phyloP scores from a whole-genome alignment of 2,113 vertebrate species.

The Semicossyphus pulcher region DNA sequence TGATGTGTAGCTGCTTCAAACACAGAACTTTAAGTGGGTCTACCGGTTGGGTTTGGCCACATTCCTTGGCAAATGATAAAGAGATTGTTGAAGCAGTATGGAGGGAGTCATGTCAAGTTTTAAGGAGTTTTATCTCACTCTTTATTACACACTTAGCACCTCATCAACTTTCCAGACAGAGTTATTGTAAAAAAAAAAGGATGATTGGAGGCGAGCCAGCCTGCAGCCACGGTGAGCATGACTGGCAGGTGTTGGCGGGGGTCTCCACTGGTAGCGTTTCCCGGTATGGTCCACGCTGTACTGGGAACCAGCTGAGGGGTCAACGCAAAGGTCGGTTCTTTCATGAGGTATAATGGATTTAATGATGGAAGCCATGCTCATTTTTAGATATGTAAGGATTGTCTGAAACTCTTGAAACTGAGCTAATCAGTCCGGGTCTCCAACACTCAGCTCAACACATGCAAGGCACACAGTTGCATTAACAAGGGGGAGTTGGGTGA shows the following conservation, averaged over 20 bases:
- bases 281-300: slow-evolving; percentile 15
- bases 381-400: slow-evolving; percentile 17
- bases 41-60: slow-evolving; percentile 11
- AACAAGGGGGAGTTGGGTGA: slow-evolving; percentile 17
- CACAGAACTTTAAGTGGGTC: slow-evolving; percentile 1
- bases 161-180: slow-evolving; percentile 82
- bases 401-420: slow-evolving; percentile 11
- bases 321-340: slow-evolving; percentile 22
- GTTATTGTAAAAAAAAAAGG: slow-evolving; percentile 61
- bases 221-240: slow-evolving; percentile 53
- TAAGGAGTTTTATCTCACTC: slow-evolving; percentile 73
- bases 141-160: slow-evolving; percentile 84
- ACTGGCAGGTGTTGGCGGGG: slow-evolving; percentile 65
- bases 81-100: slow-evolving; percentile 45
- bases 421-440: slow-evolving; percentile 11
- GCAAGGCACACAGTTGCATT: background rate
- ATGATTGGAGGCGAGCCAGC: slow-evolving; percentile 65
- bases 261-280: slow-evolving; percentile 54
- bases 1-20: background rate
- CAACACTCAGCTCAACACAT: slow-evolving; percentile 2
- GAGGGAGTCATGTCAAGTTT: slow-evolving; percentile 70
- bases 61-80: slow-evolving; percentile 69
- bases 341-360: slow-evolving; percentile 9
- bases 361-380: slow-evolving; percentile 32
- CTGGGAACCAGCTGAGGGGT: slow-evolving; percentile 19